These are phyloP conservation scores for Rhinichthys osculus DNA, from an alignment of 2,797 vertebrate species.

Conservation along the genomic window DNA sequence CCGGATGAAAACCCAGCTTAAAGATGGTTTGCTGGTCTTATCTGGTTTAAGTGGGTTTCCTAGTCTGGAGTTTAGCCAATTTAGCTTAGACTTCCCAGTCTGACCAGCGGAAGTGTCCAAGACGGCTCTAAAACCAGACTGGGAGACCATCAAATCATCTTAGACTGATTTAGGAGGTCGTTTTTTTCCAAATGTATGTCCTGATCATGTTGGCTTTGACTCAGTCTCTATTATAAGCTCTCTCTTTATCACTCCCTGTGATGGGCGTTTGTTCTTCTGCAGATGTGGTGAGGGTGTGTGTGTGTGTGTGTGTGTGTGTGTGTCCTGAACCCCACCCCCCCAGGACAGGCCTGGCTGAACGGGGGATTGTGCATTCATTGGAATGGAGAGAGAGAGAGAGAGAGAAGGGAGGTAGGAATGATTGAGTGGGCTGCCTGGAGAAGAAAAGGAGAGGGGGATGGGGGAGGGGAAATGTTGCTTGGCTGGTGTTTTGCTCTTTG, in stretches of 20 bases:
- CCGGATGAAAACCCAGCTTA: neutral
- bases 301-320: constrained; percentile 65
- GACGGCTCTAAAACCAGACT: neutral
- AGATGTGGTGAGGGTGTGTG: constrained; percentile 67
- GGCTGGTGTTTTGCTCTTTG: constrained; percentile 62
- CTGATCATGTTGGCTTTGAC: constrained; percentile 11
- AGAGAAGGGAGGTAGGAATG: constrained; percentile 63
- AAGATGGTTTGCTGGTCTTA: neutral
- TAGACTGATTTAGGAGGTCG: neutral
- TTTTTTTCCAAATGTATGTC: neutral
- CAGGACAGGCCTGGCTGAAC: constrained; percentile 69
- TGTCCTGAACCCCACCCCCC: constrained; percentile 66
- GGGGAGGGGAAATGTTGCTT: constrained; percentile 58
- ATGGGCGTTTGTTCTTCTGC: constrained; percentile 66
- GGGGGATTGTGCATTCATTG: constrained; percentile 64
- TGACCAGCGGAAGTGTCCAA: neutral
- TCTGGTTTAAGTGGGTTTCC: neutral
- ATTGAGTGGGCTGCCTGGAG: constrained; percentile 78
- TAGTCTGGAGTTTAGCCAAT: neutral
- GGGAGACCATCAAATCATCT: neutral
- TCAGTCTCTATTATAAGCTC: constrained; percentile 16
- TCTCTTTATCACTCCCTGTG: constrained; percentile 48
- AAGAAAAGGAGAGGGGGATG: constrained; percentile 67
- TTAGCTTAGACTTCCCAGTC: neutral
- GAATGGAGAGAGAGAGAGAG: constrained; percentile 72